Conservation (phyloP, 2,888 invertebrate genomes). For the Idaea aversata region DNA sequence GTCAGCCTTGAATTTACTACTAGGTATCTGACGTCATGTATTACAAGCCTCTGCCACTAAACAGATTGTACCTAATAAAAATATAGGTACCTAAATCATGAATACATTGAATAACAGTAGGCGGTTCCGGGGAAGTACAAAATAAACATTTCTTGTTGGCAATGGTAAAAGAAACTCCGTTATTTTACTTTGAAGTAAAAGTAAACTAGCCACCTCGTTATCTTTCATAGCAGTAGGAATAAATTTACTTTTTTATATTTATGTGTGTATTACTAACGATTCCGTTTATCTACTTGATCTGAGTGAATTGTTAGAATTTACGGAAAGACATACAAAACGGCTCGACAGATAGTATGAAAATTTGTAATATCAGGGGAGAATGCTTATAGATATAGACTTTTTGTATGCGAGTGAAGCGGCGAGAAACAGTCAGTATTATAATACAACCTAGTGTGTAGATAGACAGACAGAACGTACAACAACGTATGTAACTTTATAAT, state of each 20-base stretch:
- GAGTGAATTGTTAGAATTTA: background rate
- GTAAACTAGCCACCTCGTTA: background rate
- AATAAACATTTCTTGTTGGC: background rate
- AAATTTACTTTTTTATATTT: background rate
- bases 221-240: background rate
- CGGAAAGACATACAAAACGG: background rate
- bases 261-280: background rate
- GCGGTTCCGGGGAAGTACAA: background rate
- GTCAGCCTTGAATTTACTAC: background rate
- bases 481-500: too few relatives aligned
- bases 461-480: too few relatives aligned
- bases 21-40: background rate
- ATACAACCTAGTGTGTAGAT: too few relatives aligned
- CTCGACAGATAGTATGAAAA: too few relatives aligned
- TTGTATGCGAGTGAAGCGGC: too few relatives aligned
- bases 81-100: background rate
- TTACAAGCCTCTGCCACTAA: background rate
- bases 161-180: conserved; percentile 1
- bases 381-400: too few relatives aligned
- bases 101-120: background rate
- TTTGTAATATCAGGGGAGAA: too few relatives aligned
- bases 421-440: too few relatives aligned
- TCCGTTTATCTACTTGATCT: background rate
- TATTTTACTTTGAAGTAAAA: conserved; percentile 1
- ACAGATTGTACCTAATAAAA: background rate